A percentile compares a stretch with the other conserved stretches of the same genome.
These are phyloP conservation scores for human (Homo sapiens) DNA, from an alignment of 2,113 vertebrate species.

Conservation along the genomic window GRCh38 chr22:27249501-27250000, in stretches of 20 bases:
- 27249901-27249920: no score
- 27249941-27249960: no score
- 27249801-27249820: background rate
- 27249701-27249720: background rate
- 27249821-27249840: background rate
- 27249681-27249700: no score
- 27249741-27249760: background rate
- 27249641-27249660: rapidly evolving
- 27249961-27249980: no score
- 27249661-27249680: background rate
- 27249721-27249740: background rate
- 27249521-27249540: background rate
- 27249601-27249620: background rate
- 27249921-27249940: no score
- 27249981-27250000: no score
- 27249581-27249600: no score
- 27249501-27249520: background rate
- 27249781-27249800: background rate
- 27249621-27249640: background rate
- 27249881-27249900: no score
- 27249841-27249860: background rate
- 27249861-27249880: background rate
- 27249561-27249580: background rate
- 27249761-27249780: rapidly evolving
- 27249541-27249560: rapidly evolving